Base-by-base conservation (phyloP, 1,140 invertebrate species). In the Anagrus nilaparvatae region DNA sequence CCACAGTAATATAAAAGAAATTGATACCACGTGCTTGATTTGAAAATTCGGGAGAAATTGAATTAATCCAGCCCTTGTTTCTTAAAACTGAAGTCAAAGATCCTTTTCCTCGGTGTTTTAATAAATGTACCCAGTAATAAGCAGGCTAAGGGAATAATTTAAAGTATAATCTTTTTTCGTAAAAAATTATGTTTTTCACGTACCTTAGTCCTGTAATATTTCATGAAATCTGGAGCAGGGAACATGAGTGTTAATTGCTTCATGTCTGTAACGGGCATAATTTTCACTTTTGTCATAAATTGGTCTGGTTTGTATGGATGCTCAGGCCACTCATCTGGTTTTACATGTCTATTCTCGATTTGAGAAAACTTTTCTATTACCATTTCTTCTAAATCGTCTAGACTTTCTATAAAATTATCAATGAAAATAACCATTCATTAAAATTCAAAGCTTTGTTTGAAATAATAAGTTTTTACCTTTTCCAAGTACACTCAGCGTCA, bases 71-170 rank as follows among this genome's bases (percentile, higher is more conserved):
- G 24, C 91, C 87, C 49, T 74, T 72, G 4, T 73, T 67, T 59
- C 92, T 94, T 5, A 98, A 70, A 20, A 83, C 80, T 5, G 92
- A 88, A 32, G 97, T 68, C 29, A 98, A 70, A 58, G 91, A 96
- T 10, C 93, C 93, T 27, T 85, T 77, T 6, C 93, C 92, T 73
- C 97, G 93, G 63, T 98, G 94, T 0, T 92, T 93, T 54, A 98
- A 74, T 32, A 97, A 71, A 69, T 97, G 88, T n/a, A 85, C 82
- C 35, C 97, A 61, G 62, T 96, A 96, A 58, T 81, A 75, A 13
- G 78, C 78, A 33, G 93, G 90, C 89, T 96, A 61, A 14, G 65
- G 58, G 45, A 48, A 43, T 42, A 54, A 31, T 28, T 10, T 13
- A 39, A 32, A 28, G 21, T 23, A 4, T 7, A 27, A 13, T 13